Evolutionary conservation across 2,797 vertebrate species (phyloP), one percentile per base, ranked within the genome.

Genomic region (Anguilla megastoma): DNA sequence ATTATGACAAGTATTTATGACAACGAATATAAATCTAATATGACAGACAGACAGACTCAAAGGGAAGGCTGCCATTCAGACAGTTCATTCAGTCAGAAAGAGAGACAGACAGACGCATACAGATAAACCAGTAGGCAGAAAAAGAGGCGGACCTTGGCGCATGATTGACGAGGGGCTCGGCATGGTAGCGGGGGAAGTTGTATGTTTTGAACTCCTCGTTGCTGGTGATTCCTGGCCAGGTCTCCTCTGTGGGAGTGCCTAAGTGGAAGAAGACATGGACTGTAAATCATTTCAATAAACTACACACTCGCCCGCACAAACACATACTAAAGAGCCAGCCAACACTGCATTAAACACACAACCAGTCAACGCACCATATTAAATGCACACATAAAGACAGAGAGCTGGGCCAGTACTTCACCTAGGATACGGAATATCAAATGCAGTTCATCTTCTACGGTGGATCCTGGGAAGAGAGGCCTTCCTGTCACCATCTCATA

Each of bases 401-500:
- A 9, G n/a, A 83, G 24, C 41, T 45, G 36, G n/a, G 71, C 30
- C 16, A 5, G 52, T 50, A 4, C 27, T 93, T 93, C 90, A 97
- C 96, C 96, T 2, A 97, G 93, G 83, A 96, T 96, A 74, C 96
- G 94, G 87, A 97, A 96, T 93, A 97, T 97, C 89, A 96, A 94
- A 91, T 97, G 96, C 86, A 97, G 96, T 86, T 97, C 95, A 85
- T 97, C 96, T 90, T 96, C 95, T 60, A 97, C 95, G 0, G 96
- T 97, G 0, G 96, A 97, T 30, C 96, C 96, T n/a, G 96, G 96
- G 89, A 97, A 97, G 12, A 96, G 94, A 76, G 96, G 96, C 76
- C 96, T 92, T 60, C 96, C 96, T 80, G 96, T 96, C 90, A 96
- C 95, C 96, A 97, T 97, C 90, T 97, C 96, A 87, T 97, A 97